Evolutionary conservation across 1,140 invertebrate species (phyloP).

Genomic region (Zaprionus tsacasi): DNA sequence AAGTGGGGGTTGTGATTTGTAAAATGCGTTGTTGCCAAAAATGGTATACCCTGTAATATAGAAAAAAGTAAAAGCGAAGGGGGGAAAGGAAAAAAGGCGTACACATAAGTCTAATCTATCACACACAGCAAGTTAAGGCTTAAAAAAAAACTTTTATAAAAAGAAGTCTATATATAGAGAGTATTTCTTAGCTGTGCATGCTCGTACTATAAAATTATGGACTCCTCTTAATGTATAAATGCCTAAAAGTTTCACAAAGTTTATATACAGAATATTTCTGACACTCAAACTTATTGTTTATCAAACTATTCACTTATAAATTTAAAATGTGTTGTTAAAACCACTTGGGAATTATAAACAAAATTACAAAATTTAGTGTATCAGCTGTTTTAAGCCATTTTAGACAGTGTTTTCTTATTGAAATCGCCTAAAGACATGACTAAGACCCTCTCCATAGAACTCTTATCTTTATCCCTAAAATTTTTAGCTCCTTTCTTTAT

Average conservation of each 20-base stretch:
- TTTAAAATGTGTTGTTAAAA: background rate
- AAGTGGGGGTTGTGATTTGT: slow-evolving; percentile 53
- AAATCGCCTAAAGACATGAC: background rate
- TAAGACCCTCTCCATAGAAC: background rate
- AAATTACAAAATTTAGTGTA: background rate
- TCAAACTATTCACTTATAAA: background rate
- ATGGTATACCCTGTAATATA: slow-evolving; percentile 21
- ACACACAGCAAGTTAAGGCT: too few species aligned
- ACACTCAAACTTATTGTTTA: background rate
- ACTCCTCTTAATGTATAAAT: too few species aligned
- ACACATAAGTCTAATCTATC: too few species aligned
- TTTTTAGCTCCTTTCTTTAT: background rate
- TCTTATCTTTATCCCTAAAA: background rate
- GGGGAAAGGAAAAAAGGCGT: background rate
- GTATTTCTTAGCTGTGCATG: background rate
- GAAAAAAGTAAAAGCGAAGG: background rate
- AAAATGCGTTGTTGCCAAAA: slow-evolving; percentile 6
- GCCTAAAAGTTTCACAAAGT: too few species aligned
- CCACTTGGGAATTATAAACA: background rate
- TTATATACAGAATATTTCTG: too few species aligned
- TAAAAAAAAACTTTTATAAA: too few species aligned
- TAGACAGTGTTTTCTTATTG: background rate
- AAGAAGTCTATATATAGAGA: background rate
- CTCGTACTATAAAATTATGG: background rate
- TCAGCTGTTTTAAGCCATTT: background rate